Evolutionary conservation across 2,888 invertebrate species (phyloP).

Genomic region (Hypselothyrea guttata): DNA sequence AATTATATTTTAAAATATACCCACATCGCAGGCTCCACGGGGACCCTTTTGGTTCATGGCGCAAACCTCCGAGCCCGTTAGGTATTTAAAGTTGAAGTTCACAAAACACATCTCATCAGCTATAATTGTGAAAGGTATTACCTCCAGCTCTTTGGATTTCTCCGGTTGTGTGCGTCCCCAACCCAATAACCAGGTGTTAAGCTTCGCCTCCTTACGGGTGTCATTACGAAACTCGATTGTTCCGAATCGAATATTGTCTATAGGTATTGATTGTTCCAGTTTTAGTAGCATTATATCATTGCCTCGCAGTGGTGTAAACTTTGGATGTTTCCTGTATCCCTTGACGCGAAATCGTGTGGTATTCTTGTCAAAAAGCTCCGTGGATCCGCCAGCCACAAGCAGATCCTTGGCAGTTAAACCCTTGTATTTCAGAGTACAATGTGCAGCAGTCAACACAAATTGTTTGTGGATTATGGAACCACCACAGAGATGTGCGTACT

Average conservation of each 20-base stretch:
- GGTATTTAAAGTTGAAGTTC: slow-evolving; percentile 48
- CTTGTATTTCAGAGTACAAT: slow-evolving; percentile 60
- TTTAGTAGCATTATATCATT: slow-evolving; percentile 76
- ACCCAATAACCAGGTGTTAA: slow-evolving; percentile 60
- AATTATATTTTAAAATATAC: slow-evolving; percentile 4
- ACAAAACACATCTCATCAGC: slow-evolving; percentile 57
- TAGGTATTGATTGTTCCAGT: slow-evolving; percentile 55
- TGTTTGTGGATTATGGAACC: slow-evolving; percentile 75
- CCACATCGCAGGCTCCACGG: slow-evolving; percentile 79
- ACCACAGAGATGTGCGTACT: slow-evolving; percentile 71
- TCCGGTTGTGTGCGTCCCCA: slow-evolving; percentile 71
- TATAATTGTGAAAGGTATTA: slow-evolving; percentile 66
- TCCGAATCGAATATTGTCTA: slow-evolving; percentile 52
- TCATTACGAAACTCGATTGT: slow-evolving; percentile 37
- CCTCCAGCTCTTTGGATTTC: slow-evolving; percentile 49
- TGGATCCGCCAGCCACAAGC: slow-evolving; percentile 59
- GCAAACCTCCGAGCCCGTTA: slow-evolving; percentile 75
- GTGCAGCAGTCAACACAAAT: slow-evolving; percentile 78
- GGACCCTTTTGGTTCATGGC: slow-evolving; percentile 61
- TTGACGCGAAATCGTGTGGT: slow-evolving; percentile 56
- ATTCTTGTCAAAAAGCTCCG: slow-evolving; percentile 25
- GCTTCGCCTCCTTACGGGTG: neutral
- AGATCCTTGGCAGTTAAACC: slow-evolving; percentile 28
- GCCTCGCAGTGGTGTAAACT: slow-evolving; percentile 61
- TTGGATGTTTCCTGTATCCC: slow-evolving; percentile 56